phyloP scores from a whole-genome alignment of 2,888 invertebrate genomes.

The Geotrupes spiniger region DNA sequence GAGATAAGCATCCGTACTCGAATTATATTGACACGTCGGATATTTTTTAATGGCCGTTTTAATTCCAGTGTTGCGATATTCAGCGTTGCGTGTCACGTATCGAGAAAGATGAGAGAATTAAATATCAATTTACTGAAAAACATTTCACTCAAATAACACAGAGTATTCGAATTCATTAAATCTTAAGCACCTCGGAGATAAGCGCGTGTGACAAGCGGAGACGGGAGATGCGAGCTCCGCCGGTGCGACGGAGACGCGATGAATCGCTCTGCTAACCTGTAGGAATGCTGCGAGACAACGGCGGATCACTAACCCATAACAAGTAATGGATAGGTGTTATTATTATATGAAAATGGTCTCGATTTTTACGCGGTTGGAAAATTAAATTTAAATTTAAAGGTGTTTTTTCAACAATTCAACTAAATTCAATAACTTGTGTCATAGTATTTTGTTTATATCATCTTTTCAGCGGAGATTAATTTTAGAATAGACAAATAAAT shows the following conservation, averaged over 20 bases:
- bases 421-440: too few relatives aligned
- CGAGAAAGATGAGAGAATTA: constrained; percentile 36
- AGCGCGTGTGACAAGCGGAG: constrained; percentile 38
- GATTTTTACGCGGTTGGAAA: too few relatives aligned
- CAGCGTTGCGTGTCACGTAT: constrained; percentile 36
- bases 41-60: constrained; percentile 17
- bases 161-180: constrained; percentile 43
- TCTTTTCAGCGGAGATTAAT: too few relatives aligned
- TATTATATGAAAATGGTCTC: background rate
- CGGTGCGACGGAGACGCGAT: constrained; percentile 33
- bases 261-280: constrained; percentile 38
- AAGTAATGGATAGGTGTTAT: constrained; percentile 10
- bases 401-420: too few relatives aligned
- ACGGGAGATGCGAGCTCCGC: constrained; percentile 28
- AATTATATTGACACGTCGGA: constrained; percentile 1
- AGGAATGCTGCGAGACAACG: constrained; percentile 42
- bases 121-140: constrained; percentile 44
- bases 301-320: constrained; percentile 12
- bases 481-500: too few relatives aligned
- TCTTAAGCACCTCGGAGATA: constrained; percentile 41
- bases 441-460: too few relatives aligned
- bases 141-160: constrained; percentile 40
- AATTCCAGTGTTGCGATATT: constrained; percentile 21
- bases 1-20: constrained; percentile 14
- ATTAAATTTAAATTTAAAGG: too few relatives aligned